These are phyloP conservation scores for Neodiprion lecontei DNA, from an alignment of 1,140 invertebrate genomes.

Conservation along the genomic window DNA sequence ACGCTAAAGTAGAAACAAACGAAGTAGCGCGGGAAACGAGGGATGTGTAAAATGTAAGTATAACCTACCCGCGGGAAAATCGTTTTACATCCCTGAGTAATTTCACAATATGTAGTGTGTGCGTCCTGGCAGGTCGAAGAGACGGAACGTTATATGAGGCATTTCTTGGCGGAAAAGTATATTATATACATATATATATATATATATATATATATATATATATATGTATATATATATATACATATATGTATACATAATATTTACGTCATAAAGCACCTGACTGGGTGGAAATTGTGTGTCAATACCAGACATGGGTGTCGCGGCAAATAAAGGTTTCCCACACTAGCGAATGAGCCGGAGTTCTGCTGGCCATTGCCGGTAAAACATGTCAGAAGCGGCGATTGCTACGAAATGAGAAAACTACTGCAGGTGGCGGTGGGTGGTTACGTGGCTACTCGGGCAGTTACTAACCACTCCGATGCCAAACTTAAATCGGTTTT, in stretches of 20 bases:
- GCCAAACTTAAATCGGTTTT: neutral
- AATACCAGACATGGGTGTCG: constrained; percentile 5
- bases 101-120: neutral
- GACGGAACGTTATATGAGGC: neutral
- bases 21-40: neutral
- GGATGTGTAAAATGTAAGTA: neutral
- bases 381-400: constrained; percentile 4
- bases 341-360: neutral
- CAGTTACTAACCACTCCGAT: neutral
- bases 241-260: neutral
- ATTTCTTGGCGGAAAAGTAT: neutral
- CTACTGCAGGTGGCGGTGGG: neutral
- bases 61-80: neutral
- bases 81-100: neutral
- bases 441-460: neutral
- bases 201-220: no score
- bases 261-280: neutral
- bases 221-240: no score
- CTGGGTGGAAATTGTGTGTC: constrained; percentile 6
- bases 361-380: neutral
- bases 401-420: constrained; percentile 2
- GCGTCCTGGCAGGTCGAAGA: neutral
- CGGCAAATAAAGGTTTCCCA: neutral
- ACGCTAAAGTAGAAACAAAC: neutral
- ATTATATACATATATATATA: no score